Evolutionary conservation across 2,113 vertebrate species (phyloP), one percentile per base, ranked within the genome.

Genomic region (Amblyopsis rosae): DNA sequence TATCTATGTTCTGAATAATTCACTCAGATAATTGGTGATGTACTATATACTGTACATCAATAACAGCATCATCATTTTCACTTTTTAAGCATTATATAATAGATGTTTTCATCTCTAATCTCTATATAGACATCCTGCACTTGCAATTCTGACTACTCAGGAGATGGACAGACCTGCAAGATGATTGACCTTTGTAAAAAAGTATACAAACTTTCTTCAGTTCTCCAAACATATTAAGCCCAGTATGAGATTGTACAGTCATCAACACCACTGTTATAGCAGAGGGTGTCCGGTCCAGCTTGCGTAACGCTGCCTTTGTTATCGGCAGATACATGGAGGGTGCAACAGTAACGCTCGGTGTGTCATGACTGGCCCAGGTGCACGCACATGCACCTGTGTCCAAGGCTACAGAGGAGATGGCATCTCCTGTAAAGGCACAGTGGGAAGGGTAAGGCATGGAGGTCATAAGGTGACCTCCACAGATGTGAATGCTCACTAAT

Each of bases 261-360:
- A 41, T 41, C 35, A 41, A 41, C 35, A 41, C 35, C 4, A 41
- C 35, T 6, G 35, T 41, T 41, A 41, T 41, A 26, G 26, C 26
- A 26, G 26, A 26, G 26, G 0, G 35, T 41, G 4, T 45, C 17
- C 11, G n/a, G 12, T 45, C 0, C 26, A 8, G n/a, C 8, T 7
- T 60, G 16, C 19, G 48, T 9, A 48, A 9, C 33, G 4, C 13
- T 7, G 51, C 51, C 12, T 54, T 54, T n/a, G 51, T 54, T 16
- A 4, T 71, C 57, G 64, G 11, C 87, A 98, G 97, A 93, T 85
- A 70, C 98, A 99, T 0, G 96, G 96, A 0, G 94, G 94, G 57
- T 99, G 97, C 74, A 92, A 95, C 76, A 63, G 72, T 46, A 82
- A 78, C 66, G 96, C 95, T 0, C 8, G 19, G 19, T 99, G 97